phyloP scores from a whole-genome alignment of 1,140 invertebrate genomes.

The Conopomorpha cramerella region DNA sequence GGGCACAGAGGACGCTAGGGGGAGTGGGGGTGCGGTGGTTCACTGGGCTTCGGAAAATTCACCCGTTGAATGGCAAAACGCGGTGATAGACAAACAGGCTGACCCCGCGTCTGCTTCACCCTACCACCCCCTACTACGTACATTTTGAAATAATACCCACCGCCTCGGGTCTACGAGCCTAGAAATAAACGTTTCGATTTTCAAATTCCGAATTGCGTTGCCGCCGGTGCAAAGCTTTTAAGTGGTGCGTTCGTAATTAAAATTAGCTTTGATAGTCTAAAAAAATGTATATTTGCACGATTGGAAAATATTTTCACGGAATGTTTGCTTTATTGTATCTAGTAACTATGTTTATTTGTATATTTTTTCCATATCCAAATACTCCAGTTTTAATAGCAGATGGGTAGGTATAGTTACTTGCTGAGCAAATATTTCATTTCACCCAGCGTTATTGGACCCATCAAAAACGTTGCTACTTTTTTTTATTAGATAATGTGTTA shows the following conservation, averaged over 20 bases:
- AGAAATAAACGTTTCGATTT: conserved; percentile 7
- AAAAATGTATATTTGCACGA: too few relatives aligned
- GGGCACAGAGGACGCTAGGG: conserved; percentile 30
- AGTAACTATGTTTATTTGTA: too few relatives aligned
- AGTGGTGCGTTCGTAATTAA: too few relatives aligned
- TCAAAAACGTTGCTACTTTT: too few relatives aligned
- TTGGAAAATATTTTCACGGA: too few relatives aligned
- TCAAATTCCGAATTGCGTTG: conserved; percentile 4
- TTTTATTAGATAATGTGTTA: too few relatives aligned
- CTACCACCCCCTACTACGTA: conserved; percentile 31
- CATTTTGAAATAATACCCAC: conserved; percentile 51
- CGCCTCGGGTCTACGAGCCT: conserved; percentile 18
- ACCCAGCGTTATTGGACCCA: too few relatives aligned
- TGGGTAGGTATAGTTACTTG: too few relatives aligned
- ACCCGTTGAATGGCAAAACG: conserved; percentile 54
- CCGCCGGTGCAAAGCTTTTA: background rate
- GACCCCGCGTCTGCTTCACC: conserved; percentile 29
- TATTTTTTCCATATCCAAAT: too few relatives aligned
- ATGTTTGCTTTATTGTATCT: too few relatives aligned
- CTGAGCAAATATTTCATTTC: too few relatives aligned
- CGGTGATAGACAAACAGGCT: conserved; percentile 56
- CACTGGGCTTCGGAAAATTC: conserved; percentile 56
- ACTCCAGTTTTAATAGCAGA: conserved; percentile 31
- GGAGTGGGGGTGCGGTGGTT: conserved; percentile 29
- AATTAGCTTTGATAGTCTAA: too few relatives aligned